Base-by-base conservation (phyloP, 2,888 invertebrate species). In the Phorcus lineatus region DNA sequence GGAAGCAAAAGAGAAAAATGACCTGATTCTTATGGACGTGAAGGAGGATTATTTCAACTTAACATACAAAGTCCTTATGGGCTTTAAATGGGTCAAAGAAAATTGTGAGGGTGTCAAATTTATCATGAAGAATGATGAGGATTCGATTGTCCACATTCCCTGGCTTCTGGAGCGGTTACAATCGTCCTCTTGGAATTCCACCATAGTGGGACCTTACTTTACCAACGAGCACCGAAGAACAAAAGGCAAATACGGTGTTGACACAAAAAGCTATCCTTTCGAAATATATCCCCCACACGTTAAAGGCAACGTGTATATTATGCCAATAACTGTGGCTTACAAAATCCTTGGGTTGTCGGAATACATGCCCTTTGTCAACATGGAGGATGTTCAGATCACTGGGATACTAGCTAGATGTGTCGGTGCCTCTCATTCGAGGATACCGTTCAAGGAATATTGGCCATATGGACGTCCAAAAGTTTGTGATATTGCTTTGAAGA, bases 71-170 rank as follows among this genome's bases (percentile, higher is more conserved):
- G 89, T 89, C 67, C 85, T 92, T 19, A 88, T 89, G 88, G 91
- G 90, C 11, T 79, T 85, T 19, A 79, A 91, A 81, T 91, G 91
- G 91, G 86, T 89, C 2, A 83, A 88, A 4, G 81, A 86, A 62
- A 86, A 86, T 80, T 91, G 91, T 81, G 85, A 81, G 13, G 80
- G 82, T 55, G 90, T 89, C 1, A 83, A 84, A 74, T 89, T 85
- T 79, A 82, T 92, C 7, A 84, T 91, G 55, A 91, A 91, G 81
- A 84, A 86, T 3, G 91, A 91, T 80, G 91, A 91, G 82, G 91
- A 91, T 76, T 90, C 91, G 52, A 90, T 91, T 80, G 87, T 91
- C n/a, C 88, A 91, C 70, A 84, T 90, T 92, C 91, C 96, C 40
- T 28, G 47, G n/a, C 28, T 86, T 16, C 11, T 82, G 9, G 53